Percentiles rank a stretch among this genome's conserved stretches.
Conservation (phyloP, 2,797 vertebrate genomes). For the Coreius guichenoti region DNA sequence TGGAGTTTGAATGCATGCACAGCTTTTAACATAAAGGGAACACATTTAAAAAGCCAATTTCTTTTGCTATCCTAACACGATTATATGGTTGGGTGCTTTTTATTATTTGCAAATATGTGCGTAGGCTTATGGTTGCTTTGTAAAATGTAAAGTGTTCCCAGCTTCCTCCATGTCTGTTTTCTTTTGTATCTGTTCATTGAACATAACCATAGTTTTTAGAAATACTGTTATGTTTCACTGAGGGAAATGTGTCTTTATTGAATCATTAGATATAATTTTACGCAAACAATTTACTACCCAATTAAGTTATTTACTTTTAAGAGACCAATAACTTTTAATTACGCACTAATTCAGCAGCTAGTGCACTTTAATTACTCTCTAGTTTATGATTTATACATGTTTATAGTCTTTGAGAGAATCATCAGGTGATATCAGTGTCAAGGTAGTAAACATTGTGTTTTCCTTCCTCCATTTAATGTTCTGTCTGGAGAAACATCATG, state of each 20-base stretch:
- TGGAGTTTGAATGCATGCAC: background rate
- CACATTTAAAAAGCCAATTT: slow-evolving; percentile 13
- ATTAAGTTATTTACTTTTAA: slow-evolving; percentile 8
- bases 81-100: background rate
- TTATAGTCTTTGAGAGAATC: background rate
- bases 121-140: too few species aligned
- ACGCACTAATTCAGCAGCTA: background rate
- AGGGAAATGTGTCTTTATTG: slow-evolving; percentile 1
- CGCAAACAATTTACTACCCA: slow-evolving; percentile 1
- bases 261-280: slow-evolving; percentile 14
- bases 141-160: background rate
- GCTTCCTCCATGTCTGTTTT: background rate
- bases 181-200: background rate
- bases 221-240: background rate
- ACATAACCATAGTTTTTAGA: background rate
- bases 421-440: background rate
- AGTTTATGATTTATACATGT: background rate
- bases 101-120: background rate
- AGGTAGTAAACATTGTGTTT: background rate
- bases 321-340: slow-evolving; percentile 3
- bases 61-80: background rate
- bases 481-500: background rate
- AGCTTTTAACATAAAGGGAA: background rate
- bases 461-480: background rate
- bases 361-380: background rate